Evolutionary conservation across 2,113 vertebrate genomes (phyloP).

Genomic region (Trichechus manatus): DNA sequence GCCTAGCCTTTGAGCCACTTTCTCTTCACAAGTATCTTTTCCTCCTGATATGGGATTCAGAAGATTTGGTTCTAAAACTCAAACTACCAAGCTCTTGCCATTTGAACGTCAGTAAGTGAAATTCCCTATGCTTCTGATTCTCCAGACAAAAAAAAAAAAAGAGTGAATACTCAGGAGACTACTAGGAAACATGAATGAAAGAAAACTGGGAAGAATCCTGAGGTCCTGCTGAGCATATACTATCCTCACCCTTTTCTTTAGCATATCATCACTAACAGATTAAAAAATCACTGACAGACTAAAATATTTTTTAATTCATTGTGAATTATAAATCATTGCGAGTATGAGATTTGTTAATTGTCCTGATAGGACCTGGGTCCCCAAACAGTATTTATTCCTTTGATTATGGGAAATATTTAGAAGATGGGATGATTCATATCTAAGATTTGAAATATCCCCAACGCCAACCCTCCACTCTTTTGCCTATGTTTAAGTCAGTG

Average conservation of each 20-base stretch:
- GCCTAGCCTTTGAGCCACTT: not conserved
- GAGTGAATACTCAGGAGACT: not conserved
- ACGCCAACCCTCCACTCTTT: not conserved
- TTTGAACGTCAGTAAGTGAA: not conserved
- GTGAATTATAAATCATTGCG: not conserved
- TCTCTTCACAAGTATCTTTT: not conserved
- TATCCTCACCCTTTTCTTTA: not conserved
- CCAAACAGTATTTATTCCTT: not conserved
- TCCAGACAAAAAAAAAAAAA: not conserved
- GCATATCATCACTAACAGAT: not conserved
- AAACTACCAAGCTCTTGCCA: not conserved
- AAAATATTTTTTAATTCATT: not conserved
- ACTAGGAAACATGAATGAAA: not conserved
- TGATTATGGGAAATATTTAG: not conserved
- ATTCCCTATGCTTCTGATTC: not conserved
- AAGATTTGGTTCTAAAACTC: not conserved
- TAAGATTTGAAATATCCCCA: not conserved
- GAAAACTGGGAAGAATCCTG: not conserved
- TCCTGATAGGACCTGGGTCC: not conserved
- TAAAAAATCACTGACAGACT: not conserved
- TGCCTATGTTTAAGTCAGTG: not conserved
- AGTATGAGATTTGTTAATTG: not conserved
- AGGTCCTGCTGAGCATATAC: not conserved
- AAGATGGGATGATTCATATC: not conserved
- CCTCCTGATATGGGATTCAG: not conserved